A percentile compares a stretch with the other conserved stretches of the same genome.
phyloP scores from a whole-genome alignment of 2,888 invertebrate genomes.

The Mythimna pallens region DNA sequence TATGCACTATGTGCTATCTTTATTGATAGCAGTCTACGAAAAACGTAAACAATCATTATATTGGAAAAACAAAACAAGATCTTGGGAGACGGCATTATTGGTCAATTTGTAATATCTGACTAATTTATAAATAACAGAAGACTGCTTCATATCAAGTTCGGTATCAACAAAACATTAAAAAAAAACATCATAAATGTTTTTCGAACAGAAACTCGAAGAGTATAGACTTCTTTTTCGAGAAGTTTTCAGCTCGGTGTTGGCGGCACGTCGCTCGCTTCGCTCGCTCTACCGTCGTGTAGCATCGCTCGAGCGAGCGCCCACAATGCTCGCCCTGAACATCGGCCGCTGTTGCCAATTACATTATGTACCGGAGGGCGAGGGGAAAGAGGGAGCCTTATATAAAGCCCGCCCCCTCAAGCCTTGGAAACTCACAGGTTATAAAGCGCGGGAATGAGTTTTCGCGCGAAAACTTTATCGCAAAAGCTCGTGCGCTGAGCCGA shows the following conservation, averaged over 20 bases:
- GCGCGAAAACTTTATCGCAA: slow-evolving; percentile 86
- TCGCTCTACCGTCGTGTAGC: slow-evolving; percentile 66
- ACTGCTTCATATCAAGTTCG: neutral
- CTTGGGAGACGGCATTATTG: neutral
- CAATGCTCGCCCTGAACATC: slow-evolving; percentile 74
- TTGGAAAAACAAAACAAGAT: slow-evolving; percentile 21
- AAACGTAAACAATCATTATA: slow-evolving; percentile 11
- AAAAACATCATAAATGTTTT: slow-evolving; percentile 13
- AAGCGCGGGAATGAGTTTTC: slow-evolving; percentile 89
- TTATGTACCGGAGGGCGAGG: slow-evolving; percentile 78
- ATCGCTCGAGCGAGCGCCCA: slow-evolving; percentile 74
- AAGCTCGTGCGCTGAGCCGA: slow-evolving; percentile 72
- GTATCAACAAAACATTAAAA: neutral
- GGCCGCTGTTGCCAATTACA: slow-evolving; percentile 76
- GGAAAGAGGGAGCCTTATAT: slow-evolving; percentile 72
- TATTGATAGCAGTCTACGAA: slow-evolving; percentile 6
- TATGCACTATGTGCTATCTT: slow-evolving; percentile 18
- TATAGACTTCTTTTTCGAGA: slow-evolving; percentile 36
- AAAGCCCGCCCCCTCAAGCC: slow-evolving; percentile 74
- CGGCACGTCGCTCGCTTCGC: slow-evolving; percentile 31
- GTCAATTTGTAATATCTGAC: neutral
- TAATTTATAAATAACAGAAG: neutral
- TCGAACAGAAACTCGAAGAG: slow-evolving; percentile 9
- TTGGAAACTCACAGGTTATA: slow-evolving; percentile 83
- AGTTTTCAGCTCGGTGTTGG: slow-evolving; percentile 47